Percentiles rank a stretch among this genome's conserved stretches.
Evolutionary conservation across 2,888 invertebrate genomes (phyloP).

Genomic region (Ptilodon capucinus): DNA sequence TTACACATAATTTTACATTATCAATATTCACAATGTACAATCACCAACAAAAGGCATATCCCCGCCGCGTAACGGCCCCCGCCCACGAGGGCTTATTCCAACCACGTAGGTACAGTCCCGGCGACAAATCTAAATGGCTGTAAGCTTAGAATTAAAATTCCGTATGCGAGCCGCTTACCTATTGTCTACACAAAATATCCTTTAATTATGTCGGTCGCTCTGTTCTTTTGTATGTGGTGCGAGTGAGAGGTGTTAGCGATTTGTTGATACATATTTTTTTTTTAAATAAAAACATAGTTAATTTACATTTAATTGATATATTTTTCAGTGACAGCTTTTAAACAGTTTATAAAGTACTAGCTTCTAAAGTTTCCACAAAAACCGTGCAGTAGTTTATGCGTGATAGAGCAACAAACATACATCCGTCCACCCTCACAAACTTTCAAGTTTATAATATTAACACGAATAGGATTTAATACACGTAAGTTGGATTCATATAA

Average conservation of each 20-base stretch:
- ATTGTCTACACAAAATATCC: conserved; percentile 75
- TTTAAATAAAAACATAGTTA: too few species aligned
- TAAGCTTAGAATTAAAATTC: conserved; percentile 74
- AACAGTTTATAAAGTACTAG: too few species aligned
- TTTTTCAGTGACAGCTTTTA: too few species aligned
- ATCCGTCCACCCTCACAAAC: too few species aligned
- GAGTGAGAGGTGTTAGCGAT: conserved; percentile 16
- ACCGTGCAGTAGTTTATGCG: too few species aligned
- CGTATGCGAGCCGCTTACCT: conserved; percentile 65
- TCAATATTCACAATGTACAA: conserved; percentile 13
- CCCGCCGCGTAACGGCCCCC: conserved; percentile 12
- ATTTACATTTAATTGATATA: too few species aligned
- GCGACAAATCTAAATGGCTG: conserved; percentile 67
- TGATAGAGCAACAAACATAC: too few species aligned
- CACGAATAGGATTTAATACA: too few species aligned
- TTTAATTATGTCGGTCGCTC: conserved; percentile 65
- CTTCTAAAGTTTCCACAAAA: too few species aligned
- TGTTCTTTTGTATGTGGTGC: conserved; percentile 38
- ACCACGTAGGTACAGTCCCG: conserved; percentile 49
- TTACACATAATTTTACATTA: neutral
- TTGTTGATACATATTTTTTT: neutral
- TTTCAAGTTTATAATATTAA: too few species aligned
- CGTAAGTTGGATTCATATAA: too few species aligned
- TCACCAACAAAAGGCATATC: conserved; percentile 12
- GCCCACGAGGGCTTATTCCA: conserved; percentile 36